These are phyloP conservation scores for Lepidurus couesii DNA, from an alignment of 1,140 invertebrate species.

Conservation along the genomic window DNA sequence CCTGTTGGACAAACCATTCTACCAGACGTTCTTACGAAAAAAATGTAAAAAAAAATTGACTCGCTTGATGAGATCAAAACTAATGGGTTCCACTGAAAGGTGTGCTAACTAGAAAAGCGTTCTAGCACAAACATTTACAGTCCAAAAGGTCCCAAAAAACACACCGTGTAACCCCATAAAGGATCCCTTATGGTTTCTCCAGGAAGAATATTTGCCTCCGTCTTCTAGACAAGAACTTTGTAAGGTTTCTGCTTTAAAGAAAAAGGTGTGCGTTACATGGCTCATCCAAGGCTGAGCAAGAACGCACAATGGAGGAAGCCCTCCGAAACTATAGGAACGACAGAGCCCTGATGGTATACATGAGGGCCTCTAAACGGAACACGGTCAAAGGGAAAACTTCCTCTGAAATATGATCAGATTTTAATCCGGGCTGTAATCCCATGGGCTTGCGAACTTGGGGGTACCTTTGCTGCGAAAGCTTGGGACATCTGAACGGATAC, in stretches of 20 bases:
- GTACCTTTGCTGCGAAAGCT: neutral
- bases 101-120: neutral
- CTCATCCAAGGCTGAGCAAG: neutral
- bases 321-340: neutral
- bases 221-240: neutral
- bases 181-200: neutral
- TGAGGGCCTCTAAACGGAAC: neutral
- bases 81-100: neutral
- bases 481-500: neutral
- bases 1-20: neutral
- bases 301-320: constrained; percentile 2
- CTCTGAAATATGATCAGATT: constrained; percentile 5
- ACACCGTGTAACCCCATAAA: neutral
- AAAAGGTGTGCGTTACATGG: neutral
- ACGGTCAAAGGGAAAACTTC: neutral
- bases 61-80: neutral
- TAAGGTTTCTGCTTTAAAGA: neutral
- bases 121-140: neutral
- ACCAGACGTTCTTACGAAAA: neutral
- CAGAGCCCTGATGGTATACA: neutral
- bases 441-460: neutral
- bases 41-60: neutral
- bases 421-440: neutral
- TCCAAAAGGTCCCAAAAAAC: too few relatives aligned
- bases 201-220: neutral